Evolutionary conservation across 2,888 invertebrate genomes (phyloP), one percentile per base, ranked within the genome.

Genomic region (Microchrysa polita): DNA sequence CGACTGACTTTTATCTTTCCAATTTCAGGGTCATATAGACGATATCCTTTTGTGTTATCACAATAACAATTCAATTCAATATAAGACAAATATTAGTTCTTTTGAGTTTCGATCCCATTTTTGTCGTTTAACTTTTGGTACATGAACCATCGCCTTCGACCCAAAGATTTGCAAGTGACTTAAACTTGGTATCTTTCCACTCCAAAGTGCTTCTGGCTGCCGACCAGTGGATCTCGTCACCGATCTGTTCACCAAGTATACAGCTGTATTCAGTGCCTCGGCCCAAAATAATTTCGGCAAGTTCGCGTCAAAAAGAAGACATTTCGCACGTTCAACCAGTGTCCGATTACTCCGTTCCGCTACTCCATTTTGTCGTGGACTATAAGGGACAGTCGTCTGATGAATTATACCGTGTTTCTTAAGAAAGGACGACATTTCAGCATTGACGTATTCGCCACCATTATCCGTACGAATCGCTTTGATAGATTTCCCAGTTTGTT

Each of bases 261-360:
- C 16, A 22, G 61, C 23, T 27, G 61, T 61, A 22, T 4, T 1
- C n/a, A 61, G 22, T 40, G 61, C 27, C 16, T 61, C 61, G 34
- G 61, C 23, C 61, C 61, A 61, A 61, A 27, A n/a, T n/a, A 61
- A 61, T 14, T n/a, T 34, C n/a, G 34, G 61, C n/a, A n/a, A n/a
- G n/a, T n/a, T n/a, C n/a, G n/a, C n/a, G n/a, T n/a, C n/a, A n/a
- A n/a, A n/a, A n/a, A n/a, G n/a, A n/a, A 27, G 22, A 22, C 61
- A 23, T 23, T 16, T 61, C 61, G 40, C n/a, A n/a, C n/a, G n/a
- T n/a, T n/a, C n/a, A n/a, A 20, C 61, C 27, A 61, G 16, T 7
- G 23, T 61, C 14, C 61, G 12, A 16, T 61, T 61, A 23, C 14
- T 40, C 61, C 27, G 22, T 40, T 61, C 61, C 22, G 23, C 61